phyloP scores from a whole-genome alignment of 2,797 vertebrate genomes.

The Mus minutoides region DNA sequence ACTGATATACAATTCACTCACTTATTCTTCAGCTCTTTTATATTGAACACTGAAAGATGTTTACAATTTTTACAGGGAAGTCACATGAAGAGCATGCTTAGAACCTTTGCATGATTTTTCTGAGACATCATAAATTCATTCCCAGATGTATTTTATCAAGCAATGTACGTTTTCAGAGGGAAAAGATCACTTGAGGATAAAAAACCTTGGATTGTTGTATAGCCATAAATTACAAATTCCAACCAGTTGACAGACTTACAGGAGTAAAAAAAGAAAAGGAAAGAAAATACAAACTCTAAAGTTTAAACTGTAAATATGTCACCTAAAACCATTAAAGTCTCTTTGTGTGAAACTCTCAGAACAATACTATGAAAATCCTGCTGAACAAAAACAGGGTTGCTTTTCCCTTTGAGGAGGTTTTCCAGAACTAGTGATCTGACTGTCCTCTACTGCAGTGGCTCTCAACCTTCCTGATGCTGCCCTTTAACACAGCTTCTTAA shows the following conservation, averaged over 20 bases:
- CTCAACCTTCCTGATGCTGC: background rate
- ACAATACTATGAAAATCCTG: background rate
- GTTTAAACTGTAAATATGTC: slow-evolving; percentile 64
- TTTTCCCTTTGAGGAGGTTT: slow-evolving; percentile 47
- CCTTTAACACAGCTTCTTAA: background rate
- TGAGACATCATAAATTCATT: background rate
- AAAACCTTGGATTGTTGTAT: slow-evolving; percentile 29
- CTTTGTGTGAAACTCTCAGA: slow-evolving; percentile 37
- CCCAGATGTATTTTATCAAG: background rate
- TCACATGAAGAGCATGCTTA: background rate
- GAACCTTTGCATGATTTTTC: background rate
- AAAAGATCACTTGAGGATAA: slow-evolving; percentile 64
- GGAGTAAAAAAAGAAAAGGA: background rate
- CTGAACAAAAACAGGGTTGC: background rate
- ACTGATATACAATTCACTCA: background rate
- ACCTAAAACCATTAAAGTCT: slow-evolving; percentile 43
- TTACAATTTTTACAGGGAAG: background rate
- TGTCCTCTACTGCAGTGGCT: background rate
- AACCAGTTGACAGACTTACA: slow-evolving; percentile 58
- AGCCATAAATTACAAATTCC: slow-evolving; percentile 70
- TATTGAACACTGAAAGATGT: background rate
- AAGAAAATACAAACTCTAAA: slow-evolving; percentile 59
- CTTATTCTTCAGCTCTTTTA: background rate
- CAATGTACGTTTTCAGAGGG: slow-evolving; percentile 23
- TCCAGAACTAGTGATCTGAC: background rate